phyloP scores from a whole-genome alignment of 2,113 vertebrate genomes.

The Megaptera novaeangliae region DNA sequence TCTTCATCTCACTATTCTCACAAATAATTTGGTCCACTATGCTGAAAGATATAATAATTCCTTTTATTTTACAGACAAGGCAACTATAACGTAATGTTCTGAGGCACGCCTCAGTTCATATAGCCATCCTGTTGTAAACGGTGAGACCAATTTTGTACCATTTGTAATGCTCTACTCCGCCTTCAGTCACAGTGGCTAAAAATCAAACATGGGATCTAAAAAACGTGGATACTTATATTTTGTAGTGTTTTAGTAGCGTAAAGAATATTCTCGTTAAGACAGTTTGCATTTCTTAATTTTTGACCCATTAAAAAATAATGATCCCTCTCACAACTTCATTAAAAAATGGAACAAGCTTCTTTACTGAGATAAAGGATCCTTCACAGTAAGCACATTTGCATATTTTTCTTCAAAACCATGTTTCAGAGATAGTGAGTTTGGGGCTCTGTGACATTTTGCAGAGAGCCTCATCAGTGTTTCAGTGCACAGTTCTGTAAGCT shows the following conservation, averaged over 20 bases:
- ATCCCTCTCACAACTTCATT: not conserved
- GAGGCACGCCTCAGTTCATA: not conserved
- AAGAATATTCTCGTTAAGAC: not conserved
- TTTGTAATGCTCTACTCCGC: not conserved
- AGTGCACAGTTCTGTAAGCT: not conserved
- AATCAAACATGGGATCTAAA: not conserved
- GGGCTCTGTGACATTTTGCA: not conserved
- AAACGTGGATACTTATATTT: not conserved
- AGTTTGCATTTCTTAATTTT: not conserved
- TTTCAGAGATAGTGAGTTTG: not conserved
- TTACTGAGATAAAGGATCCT: not conserved
- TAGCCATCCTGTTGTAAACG: fast-evolving
- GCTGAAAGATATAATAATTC: not conserved
- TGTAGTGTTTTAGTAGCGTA: not conserved
- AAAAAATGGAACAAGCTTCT: not conserved
- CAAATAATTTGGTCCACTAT: not conserved
- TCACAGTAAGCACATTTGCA: not conserved
- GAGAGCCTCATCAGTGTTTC: not conserved
- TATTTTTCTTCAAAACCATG: not conserved
- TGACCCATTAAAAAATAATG: not conserved
- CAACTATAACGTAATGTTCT: not conserved
- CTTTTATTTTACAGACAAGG: not conserved
- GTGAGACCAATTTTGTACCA: not conserved
- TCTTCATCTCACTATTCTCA: not conserved
- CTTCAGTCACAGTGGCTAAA: not conserved